Evolutionary conservation across 2,888 invertebrate species (phyloP).

Genomic region (Thymelicus sylvestris): DNA sequence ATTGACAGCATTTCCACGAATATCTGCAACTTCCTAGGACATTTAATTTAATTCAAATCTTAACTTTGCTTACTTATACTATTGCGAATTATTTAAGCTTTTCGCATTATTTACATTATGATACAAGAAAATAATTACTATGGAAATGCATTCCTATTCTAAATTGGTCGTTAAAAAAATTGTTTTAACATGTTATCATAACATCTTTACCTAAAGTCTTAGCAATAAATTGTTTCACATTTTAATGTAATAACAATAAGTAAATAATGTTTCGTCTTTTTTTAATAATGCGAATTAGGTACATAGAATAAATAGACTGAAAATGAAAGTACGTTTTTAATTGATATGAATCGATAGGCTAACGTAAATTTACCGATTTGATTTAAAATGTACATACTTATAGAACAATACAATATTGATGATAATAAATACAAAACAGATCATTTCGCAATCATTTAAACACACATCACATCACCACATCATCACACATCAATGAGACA

Average conservation of each 20-base stretch:
- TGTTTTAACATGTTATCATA: not conserved
- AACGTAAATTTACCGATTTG: no score
- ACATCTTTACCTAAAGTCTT: not conserved
- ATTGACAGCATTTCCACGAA: constrained; percentile 26
- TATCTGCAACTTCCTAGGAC: constrained; percentile 11
- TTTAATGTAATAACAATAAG: constrained; percentile 2
- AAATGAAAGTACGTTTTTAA: no score
- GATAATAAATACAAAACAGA: no score
- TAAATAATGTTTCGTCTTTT: no score
- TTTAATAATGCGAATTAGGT: not conserved
- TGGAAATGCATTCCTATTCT: not conserved
- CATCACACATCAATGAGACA: no score
- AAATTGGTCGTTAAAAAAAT: constrained; percentile 8
- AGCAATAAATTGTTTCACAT: constrained; percentile 1
- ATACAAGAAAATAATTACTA: constrained; percentile 7
- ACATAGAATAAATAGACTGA: not conserved
- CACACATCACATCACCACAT: no score
- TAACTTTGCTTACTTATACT: no score
- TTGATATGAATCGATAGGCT: no score
- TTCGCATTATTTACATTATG: constrained; percentile 11
- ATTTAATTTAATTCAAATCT: not conserved
- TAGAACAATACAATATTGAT: no score
- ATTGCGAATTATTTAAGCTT: not conserved
- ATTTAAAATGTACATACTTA: no score
- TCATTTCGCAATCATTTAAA: no score